These are phyloP conservation scores for Corapipo altera DNA, from an alignment of 2,113 vertebrate species.

Conservation along the genomic window DNA sequence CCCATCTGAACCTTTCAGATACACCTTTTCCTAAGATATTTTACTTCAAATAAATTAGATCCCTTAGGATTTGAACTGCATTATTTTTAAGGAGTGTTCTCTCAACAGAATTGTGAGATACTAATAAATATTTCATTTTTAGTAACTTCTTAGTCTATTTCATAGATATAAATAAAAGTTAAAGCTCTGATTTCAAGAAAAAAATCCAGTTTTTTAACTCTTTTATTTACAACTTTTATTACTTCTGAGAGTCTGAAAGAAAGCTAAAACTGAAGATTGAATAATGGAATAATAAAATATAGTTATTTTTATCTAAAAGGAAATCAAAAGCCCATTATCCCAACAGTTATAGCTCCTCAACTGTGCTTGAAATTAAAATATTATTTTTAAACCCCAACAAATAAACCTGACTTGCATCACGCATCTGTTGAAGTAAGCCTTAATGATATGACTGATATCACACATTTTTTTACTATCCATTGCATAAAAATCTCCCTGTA, in stretches of 20 bases:
- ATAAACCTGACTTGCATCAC: neutral
- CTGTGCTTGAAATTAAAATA: neutral
- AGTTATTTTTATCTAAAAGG: neutral
- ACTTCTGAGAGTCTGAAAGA: neutral
- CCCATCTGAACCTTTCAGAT: slow-evolving; percentile 8
- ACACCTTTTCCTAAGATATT: slow-evolving; percentile 1
- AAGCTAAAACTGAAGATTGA: neutral
- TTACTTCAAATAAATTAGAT: slow-evolving; percentile 47
- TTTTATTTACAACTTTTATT: neutral
- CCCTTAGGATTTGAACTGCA: neutral
- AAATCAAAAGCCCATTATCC: neutral
- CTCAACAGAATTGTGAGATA: neutral
- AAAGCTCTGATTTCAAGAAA: neutral
- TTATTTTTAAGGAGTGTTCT: slow-evolving; percentile 32
- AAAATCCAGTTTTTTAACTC: neutral
- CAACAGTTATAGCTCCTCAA: neutral
- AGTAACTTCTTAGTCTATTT: slow-evolving; percentile 12
- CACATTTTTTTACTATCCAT: neutral
- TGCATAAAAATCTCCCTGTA: neutral
- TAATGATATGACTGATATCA: neutral
- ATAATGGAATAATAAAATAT: neutral
- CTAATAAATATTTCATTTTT: slow-evolving; percentile 44
- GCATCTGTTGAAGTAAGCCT: neutral
- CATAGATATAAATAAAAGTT: neutral
- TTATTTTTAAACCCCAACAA: neutral